A percentile compares a stretch with the other conserved stretches of the same genome.
phyloP scores from a whole-genome alignment of 2,113 vertebrate genomes.

The Istiophorus platypterus region DNA sequence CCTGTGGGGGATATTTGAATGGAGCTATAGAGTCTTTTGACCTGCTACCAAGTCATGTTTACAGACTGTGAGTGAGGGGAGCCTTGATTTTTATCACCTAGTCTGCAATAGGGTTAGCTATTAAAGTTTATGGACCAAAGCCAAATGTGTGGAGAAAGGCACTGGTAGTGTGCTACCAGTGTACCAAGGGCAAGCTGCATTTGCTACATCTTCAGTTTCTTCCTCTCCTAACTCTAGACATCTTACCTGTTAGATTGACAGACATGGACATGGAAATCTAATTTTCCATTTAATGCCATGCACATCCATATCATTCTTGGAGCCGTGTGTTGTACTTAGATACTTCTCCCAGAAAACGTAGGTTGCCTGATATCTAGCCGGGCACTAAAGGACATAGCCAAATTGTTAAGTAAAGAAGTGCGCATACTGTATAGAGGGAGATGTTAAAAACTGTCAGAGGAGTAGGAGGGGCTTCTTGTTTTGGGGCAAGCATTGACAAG shows the following conservation, averaged over 20 bases:
- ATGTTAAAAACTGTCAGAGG: slow-evolving; percentile 13
- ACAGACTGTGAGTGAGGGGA: slow-evolving; percentile 70
- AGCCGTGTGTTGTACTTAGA: not conserved
- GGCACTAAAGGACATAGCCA: slow-evolving; percentile 20
- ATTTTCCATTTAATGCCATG: slow-evolving; percentile 22
- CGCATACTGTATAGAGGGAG: slow-evolving; percentile 2
- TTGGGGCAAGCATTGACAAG: slow-evolving; percentile 74
- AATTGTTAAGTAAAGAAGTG: slow-evolving; percentile 29
- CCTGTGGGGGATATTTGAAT: slow-evolving; percentile 37
- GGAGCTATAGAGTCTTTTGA: slow-evolving; percentile 43
- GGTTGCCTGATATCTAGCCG: slow-evolving; percentile 3
- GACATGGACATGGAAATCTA: slow-evolving; percentile 1
- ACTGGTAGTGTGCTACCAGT: slow-evolving; percentile 23
- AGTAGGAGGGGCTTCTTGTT: slow-evolving; percentile 38
- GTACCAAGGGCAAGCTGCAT: slow-evolving; percentile 53
- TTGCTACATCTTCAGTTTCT: slow-evolving; percentile 32
- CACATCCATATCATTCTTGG: slow-evolving; percentile 9
- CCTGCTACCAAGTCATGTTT: slow-evolving; percentile 70
- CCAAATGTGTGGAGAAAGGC: slow-evolving; percentile 27
- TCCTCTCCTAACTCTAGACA: slow-evolving; percentile 27
- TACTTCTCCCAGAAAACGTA: slow-evolving; percentile 20
- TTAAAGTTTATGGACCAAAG: slow-evolving; percentile 79
- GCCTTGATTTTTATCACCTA: slow-evolving; percentile 76
- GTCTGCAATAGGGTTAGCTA: slow-evolving; percentile 69
- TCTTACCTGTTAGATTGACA: slow-evolving; percentile 6